Base-by-base conservation (phyloP, 2,797 vertebrate genomes). In the Rousettus madagascariensis region DNA sequence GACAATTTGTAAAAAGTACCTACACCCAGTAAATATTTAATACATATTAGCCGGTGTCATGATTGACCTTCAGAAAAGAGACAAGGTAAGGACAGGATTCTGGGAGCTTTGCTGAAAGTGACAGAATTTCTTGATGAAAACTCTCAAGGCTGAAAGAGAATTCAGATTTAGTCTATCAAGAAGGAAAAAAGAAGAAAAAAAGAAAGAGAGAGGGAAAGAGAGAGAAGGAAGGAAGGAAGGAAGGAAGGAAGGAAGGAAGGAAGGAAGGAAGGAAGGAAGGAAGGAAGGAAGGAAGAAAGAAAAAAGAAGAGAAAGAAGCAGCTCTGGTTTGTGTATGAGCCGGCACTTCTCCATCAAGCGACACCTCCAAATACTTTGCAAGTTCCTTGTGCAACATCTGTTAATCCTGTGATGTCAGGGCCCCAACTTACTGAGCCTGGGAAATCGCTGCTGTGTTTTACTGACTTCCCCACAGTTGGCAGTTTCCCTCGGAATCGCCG, bases 401-500 rank as follows among this genome's bases (percentile, higher is more conserved):
- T 88, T 97, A 69, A 75, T 72, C 94, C 95, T 65, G 89, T 11
- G 82, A 84, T 65, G 86, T 95, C 22, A 79, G 95, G 95, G 82
- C 96, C 65, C 80, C 43, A 87, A 78, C 96, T 95, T 10, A 15
- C 90, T 0, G 95, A 96, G 83, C 97, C 98, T 98, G 98, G 97
- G 97, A 98, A 96, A 93, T 83, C 11, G 20, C 98, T 86, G 98
- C 97, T 75, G 96, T 41, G 88, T 86, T 97, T 97, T 93, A 97
- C 98, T 72, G 91, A 97, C 96, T 97, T 61, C 49, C 65, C 86
- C 53, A 65, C 96, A 84, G 82, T 85, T 98, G 98, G 98, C 98
- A 97, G 98, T 94, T 97, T 89, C 96, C 46, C 91, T 95, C 61
- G 79, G 97, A 98, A 98, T 98, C 92, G 90, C 98, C 94, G 98